phyloP scores from a whole-genome alignment of 1,140 invertebrate genomes.

The Penaeus japonicus region DNA sequence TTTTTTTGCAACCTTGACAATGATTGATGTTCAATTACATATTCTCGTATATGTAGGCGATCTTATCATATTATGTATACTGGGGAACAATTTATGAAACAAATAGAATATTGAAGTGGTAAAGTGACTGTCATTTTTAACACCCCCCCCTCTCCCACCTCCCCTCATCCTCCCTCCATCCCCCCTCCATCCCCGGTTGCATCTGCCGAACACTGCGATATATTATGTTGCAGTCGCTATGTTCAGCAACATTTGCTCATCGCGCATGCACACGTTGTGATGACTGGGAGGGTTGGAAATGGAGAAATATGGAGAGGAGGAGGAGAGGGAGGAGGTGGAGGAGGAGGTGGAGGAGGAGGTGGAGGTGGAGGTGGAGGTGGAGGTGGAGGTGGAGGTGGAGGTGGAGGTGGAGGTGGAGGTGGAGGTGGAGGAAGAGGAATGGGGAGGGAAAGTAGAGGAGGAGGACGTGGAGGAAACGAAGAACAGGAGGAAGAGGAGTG shows the following conservation, averaged over 20 bases:
- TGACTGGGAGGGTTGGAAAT: background rate
- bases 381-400: background rate
- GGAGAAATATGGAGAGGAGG: background rate
- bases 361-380: background rate
- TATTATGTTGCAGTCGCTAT: too few species aligned
- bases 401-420: background rate
- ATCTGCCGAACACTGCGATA: background rate
- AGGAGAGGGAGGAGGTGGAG: background rate
- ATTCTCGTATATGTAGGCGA: too few species aligned
- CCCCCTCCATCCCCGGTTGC: background rate
- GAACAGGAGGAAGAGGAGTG: background rate
- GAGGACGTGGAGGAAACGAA: background rate
- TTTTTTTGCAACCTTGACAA: too few species aligned
- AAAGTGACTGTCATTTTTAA: too few species aligned
- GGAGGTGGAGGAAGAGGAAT: background rate
- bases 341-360: background rate
- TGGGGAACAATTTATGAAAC: too few species aligned
- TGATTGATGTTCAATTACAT: too few species aligned
- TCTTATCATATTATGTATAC: too few species aligned
- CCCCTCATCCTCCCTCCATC: background rate
- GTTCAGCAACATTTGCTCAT: background rate
- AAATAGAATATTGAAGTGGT: too few species aligned
- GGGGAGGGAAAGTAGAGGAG: background rate
- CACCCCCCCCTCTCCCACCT: background rate
- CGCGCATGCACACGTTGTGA: background rate